These are phyloP conservation scores for Drosophila kambysellisi DNA, from an alignment of 2,888 invertebrate species.

Conservation along the genomic window DNA sequence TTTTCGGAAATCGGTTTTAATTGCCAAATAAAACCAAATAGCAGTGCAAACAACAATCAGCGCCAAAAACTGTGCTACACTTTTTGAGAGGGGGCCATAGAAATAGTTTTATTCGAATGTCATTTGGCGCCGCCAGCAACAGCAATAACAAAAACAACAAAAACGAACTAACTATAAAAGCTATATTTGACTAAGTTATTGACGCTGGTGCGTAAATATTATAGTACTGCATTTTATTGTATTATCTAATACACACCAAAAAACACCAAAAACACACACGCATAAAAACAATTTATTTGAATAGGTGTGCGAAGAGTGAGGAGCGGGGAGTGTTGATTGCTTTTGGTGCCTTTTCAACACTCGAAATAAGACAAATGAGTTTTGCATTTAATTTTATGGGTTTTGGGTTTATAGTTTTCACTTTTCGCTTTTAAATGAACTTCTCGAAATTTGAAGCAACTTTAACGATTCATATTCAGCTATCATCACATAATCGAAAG, in stretches of 20 bases:
- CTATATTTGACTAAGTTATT: slow-evolving; percentile 48
- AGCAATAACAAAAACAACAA: slow-evolving; percentile 26
- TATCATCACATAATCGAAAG: neutral
- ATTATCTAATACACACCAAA: slow-evolving; percentile 28
- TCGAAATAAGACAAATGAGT: neutral
- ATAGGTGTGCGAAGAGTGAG: neutral
- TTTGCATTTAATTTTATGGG: neutral
- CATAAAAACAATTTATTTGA: slow-evolving; percentile 20
- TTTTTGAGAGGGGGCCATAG: slow-evolving; percentile 48
- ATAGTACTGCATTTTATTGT: slow-evolving; percentile 65
- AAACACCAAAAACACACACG: slow-evolving; percentile 2
- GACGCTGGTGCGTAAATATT: slow-evolving; percentile 61
- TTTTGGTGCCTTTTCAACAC: slow-evolving; percentile 1
- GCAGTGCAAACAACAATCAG: slow-evolving; percentile 61
- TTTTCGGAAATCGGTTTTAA: slow-evolving; percentile 77
- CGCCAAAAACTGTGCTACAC: slow-evolving; percentile 55
- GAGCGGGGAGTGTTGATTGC: slow-evolving; percentile 1
- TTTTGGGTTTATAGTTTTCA: neutral
- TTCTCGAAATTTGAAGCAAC: neutral
- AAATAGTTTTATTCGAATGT: slow-evolving; percentile 67
- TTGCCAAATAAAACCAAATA: slow-evolving; percentile 76
- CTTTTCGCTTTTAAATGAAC: neutral
- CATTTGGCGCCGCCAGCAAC: slow-evolving; percentile 21
- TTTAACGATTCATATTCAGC: neutral
- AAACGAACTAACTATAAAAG: slow-evolving; percentile 31